Evolutionary conservation across 1,140 invertebrate species (phyloP), one percentile per base, ranked within the genome.

Genomic region (Psilanteris sp.): DNA sequence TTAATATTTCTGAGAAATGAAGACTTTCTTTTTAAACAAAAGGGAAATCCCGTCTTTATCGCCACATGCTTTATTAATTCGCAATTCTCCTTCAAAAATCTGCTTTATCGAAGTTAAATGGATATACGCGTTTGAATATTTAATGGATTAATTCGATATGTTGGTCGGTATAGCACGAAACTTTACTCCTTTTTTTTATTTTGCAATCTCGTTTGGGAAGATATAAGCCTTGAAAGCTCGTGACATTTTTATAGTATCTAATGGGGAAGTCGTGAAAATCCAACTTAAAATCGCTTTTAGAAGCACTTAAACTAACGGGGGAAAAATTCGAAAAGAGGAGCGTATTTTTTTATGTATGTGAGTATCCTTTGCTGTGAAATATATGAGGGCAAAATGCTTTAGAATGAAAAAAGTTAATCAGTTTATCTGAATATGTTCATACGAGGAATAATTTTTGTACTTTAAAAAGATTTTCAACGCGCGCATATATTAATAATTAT

Each of bases 231-330:
- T 59, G 59, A 66, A 66, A 73, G 55, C 59, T 73, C 70, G 52
- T 73, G 70, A 73, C 70, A 73, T 66, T 73, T 73, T 73, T 66
- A 59, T 62, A 73, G 59, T 73, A 59, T 59, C 70, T 73, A 73
- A 66, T 73, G 36, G 59, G 52, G 10, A 73, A 64, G 70, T 73
- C 59, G 70, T 62, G 59, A 73, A 73, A 73, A 66, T 66, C 70
- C 70, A 73, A 73, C 70, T 73, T 57, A 54, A 73, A 73, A 66
- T 66, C 59, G 59, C 70, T 73, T 73, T 73, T 73, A 73, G 44
- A 73, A 66, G 70, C 67, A 71, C 67, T 71, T 71, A 71, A 71
- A 62, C 46, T 71, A 55, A 71, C 44, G 34, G 15, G n/a, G 13
- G 41, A 50, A 67, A 55, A 70, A 48, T 36, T 36, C 24, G 24